phyloP scores from a whole-genome alignment of 2,113 vertebrate species.

The Pteruthius melanotis region DNA sequence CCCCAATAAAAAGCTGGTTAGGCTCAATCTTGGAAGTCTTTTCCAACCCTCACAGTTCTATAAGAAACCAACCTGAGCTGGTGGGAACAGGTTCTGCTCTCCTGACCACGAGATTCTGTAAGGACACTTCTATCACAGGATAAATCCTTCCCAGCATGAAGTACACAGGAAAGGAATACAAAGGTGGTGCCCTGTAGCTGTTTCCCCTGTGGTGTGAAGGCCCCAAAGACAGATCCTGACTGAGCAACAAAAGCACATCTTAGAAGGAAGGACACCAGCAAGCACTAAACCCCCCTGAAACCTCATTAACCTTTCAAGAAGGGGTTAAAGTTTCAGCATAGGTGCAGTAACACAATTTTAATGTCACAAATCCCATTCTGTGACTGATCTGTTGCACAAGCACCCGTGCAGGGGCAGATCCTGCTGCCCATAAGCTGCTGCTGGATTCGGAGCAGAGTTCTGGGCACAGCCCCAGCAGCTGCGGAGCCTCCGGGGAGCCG shows the following conservation, averaged over 20 bases:
- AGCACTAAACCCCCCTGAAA: neutral
- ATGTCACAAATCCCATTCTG: neutral
- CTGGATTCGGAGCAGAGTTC: accelerated
- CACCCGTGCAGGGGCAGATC: neutral
- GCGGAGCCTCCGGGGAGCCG: accelerated
- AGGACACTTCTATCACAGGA: accelerated
- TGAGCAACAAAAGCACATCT: neutral
- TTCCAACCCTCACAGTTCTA: neutral
- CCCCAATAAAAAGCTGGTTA: neutral
- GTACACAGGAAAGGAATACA: neutral
- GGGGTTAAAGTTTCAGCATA: neutral
- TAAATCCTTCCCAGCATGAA: neutral
- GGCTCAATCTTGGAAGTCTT: neutral
- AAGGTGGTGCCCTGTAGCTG: neutral
- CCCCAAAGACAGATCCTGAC: neutral
- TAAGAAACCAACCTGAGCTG: neutral
- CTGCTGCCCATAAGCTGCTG: neutral
- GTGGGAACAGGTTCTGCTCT: neutral
- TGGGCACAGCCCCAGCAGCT: neutral
- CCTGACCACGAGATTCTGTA: accelerated
- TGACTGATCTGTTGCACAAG: neutral
- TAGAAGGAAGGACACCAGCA: neutral
- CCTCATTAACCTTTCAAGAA: neutral
- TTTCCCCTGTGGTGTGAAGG: neutral
- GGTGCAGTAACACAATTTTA: neutral